These are phyloP conservation scores for Haliclona indistincta DNA, from an alignment of 37 sponge, comb jelly and placozoan species.

Conservation along the genomic window DNA sequence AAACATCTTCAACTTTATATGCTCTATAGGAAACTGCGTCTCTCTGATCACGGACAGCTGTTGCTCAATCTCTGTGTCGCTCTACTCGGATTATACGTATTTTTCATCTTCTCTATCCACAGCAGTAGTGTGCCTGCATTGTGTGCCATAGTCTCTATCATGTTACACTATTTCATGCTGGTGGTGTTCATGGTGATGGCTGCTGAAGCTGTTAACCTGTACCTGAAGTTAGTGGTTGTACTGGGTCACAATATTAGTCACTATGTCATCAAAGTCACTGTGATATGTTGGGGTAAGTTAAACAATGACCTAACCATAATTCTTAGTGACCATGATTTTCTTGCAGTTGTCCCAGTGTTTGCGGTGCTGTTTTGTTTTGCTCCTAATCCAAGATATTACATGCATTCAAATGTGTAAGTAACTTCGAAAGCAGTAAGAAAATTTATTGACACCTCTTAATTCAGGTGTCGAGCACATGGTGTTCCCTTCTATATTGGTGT, in stretches of 20 bases:
- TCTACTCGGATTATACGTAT: slow-evolving; percentile 35
- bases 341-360: slow-evolving; percentile 8
- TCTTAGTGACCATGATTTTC: neutral
- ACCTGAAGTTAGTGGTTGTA: slow-evolving; percentile 40
- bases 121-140: neutral
- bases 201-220: slow-evolving; percentile 51
- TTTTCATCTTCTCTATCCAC: slow-evolving; percentile 26
- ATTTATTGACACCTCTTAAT: too few species aligned
- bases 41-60: slow-evolving; percentile 27
- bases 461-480: slow-evolving; percentile 1
- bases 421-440: too few species aligned
- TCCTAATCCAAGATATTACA: neutral
- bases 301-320: too few species aligned
- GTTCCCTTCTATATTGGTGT: slow-evolving; percentile 3
- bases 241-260: slow-evolving; percentile 5
- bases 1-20: neutral
- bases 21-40: slow-evolving; percentile 46
- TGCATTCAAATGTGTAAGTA: neutral
- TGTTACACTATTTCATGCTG: slow-evolving; percentile 60
- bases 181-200: slow-evolving; percentile 37
- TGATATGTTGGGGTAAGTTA: slow-evolving; percentile 46
- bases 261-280: slow-evolving; percentile 22
- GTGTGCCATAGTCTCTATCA: slow-evolving; percentile 26
- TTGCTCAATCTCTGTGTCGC: slow-evolving; percentile 50
- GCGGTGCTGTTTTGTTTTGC: slow-evolving; percentile 1